Base-by-base conservation (phyloP, 1,140 invertebrate genomes). In the Dryas iulia region DNA sequence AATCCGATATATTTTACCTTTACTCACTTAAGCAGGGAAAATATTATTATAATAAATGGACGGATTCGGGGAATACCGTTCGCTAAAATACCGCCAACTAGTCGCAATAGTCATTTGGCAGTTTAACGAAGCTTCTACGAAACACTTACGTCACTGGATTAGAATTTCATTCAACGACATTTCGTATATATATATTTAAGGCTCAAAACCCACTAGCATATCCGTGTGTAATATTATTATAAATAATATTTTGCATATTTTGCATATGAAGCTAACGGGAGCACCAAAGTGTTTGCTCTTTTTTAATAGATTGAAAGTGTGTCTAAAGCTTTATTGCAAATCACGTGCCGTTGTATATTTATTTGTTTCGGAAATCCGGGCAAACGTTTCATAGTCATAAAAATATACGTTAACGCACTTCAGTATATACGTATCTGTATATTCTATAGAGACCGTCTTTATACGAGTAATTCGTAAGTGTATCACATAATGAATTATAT, bases 71-170 rank as follows among this genome's bases (percentile, higher is more conserved):
- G 59, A 61, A 61, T 33, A 61, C 59, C 59, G 18, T 26, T 53
- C 59, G 25, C 39, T 47, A 26, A 61, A 61, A 61, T 61, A 61
- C 18, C 8, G 14, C 59, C 25, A 28, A 52, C 59, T 47, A 52
- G 23, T 61, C 33, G 35, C n/a, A 39, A 6, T 33, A 57, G 53
- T 65, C 59, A 28, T 54, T 31, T 56, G 53, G 39, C 54, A 63
- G 26, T 58, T 47, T 47, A 47, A 18, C 39, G 39, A 14, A 18
- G 39, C 24, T 62, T 63, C 67, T 57, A 54, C 67, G 53, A 64
- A 63, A 30, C 6, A 35, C n/a, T 64, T 63, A 57, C 59, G 67
- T 69, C 67, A 69, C 35, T 59, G 67, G 61, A 69, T 59, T 64
- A 63, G 56, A 47, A 63, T 69, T 69, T 63, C 67, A 62, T 58